These are phyloP conservation scores for Ctenopoma kingsleyae DNA, from an alignment of 2,797 vertebrate genomes.

Conservation along the genomic window DNA sequence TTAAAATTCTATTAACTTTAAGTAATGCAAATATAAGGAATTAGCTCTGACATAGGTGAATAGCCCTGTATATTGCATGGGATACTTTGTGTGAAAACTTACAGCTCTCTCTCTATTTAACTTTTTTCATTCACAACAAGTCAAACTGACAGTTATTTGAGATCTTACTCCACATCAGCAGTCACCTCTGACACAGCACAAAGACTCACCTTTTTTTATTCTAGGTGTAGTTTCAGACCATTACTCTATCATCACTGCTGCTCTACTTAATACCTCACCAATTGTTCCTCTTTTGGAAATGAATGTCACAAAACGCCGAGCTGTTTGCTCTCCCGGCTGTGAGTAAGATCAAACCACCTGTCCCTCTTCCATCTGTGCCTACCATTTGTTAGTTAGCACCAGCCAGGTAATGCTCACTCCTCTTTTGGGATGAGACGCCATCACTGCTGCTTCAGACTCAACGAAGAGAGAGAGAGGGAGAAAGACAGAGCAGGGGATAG, in stretches of 20 bases:
- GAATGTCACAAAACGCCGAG: slow-evolving; percentile 53
- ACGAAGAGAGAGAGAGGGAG: slow-evolving; percentile 26
- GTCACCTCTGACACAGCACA: slow-evolving; percentile 47
- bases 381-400: slow-evolving; percentile 61
- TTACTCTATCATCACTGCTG: slow-evolving; percentile 56
- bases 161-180: slow-evolving; percentile 16
- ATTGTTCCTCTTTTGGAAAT: slow-evolving; percentile 44
- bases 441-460: slow-evolving; percentile 48
- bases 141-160: slow-evolving; percentile 7
- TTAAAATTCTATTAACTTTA: slow-evolving; percentile 80
- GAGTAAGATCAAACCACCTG: slow-evolving; percentile 46
- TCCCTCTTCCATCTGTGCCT: slow-evolving; percentile 76
- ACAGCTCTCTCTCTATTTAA: slow-evolving; percentile 63
- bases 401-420: slow-evolving; percentile 41
- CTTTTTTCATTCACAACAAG: slow-evolving; percentile 38
- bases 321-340: slow-evolving; percentile 47
- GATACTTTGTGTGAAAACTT: slow-evolving; percentile 57
- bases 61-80: slow-evolving; percentile 69
- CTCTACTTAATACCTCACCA: slow-evolving; percentile 65
- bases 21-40: slow-evolving; percentile 72
- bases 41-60: slow-evolving; percentile 71
- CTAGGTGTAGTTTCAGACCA: slow-evolving; percentile 24
- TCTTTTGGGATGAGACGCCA: slow-evolving; percentile 12
- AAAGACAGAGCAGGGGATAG: not conserved
- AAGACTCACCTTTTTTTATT: slow-evolving; percentile 37